Evolutionary conservation across 1,140 invertebrate genomes (phyloP).

Genomic region (Drosophila biarmipes): DNA sequence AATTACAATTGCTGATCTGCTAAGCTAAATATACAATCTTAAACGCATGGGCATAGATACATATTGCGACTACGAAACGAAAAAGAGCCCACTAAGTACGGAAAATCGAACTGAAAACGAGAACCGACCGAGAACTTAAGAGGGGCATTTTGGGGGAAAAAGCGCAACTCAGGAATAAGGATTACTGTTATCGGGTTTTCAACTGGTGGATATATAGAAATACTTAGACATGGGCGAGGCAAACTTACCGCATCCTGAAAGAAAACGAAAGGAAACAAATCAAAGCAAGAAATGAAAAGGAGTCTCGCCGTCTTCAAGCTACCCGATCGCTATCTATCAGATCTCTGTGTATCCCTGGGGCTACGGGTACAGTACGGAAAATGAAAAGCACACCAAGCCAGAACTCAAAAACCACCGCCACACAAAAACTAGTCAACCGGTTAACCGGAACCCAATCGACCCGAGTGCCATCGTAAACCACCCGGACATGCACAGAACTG

Average conservation of each 20-base stretch:
- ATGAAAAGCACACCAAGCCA: conserved; percentile 23
- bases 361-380: conserved; percentile 21
- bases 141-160: background rate
- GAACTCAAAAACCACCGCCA: conserved; percentile 1
- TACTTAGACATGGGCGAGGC: conserved; percentile 43
- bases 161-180: conserved; percentile 13
- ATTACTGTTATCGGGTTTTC: conserved; percentile 14
- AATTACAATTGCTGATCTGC: conserved; percentile 4
- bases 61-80: conserved; percentile 18
- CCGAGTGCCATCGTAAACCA: background rate
- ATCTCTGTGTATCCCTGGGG: conserved; percentile 14
- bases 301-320: conserved; percentile 12
- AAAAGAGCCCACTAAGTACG: conserved; percentile 15
- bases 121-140: conserved; percentile 8
- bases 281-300: conserved; percentile 79
- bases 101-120: too few relatives aligned
- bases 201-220: conserved; percentile 22
- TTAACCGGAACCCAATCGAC: background rate
- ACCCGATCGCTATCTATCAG: conserved; percentile 6
- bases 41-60: background rate
- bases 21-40: conserved; percentile 8
- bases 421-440: background rate
- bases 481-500: conserved; percentile 59
- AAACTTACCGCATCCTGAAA: conserved; percentile 85
- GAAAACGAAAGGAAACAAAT: conserved; percentile 82